phyloP scores from a whole-genome alignment of 1,140 invertebrate species.

The Cardiocondyla obscurior region DNA sequence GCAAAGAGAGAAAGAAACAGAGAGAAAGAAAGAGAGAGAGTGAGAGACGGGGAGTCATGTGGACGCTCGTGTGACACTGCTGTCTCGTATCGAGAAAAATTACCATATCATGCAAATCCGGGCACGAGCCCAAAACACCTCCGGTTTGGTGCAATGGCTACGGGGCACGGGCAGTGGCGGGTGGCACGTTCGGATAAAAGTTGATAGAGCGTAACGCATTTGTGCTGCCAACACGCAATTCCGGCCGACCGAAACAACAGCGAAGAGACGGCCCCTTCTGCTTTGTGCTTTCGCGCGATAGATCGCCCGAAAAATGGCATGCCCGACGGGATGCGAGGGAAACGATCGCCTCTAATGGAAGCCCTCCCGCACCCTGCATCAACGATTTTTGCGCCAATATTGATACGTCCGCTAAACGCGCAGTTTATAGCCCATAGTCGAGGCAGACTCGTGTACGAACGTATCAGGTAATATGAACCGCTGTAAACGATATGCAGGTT shows the following conservation, averaged over 20 bases:
- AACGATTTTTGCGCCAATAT: constrained; percentile 54
- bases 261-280: constrained; percentile 5
- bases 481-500: neutral
- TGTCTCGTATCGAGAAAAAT: constrained; percentile 65
- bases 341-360: constrained; percentile 22
- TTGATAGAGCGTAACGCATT: constrained; percentile 60
- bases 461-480: neutral
- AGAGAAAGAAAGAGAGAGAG: too few species aligned
- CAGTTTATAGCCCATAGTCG: constrained; percentile 23
- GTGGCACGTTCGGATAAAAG: constrained; percentile 38
- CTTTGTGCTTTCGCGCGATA: neutral
- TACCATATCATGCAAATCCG: constrained; percentile 72
- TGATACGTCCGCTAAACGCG: constrained; percentile 47
- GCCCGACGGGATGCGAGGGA: constrained; percentile 44
- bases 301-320: constrained; percentile 53
- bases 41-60: neutral
- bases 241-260: constrained; percentile 50
- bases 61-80: constrained; percentile 47
- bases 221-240: constrained; percentile 53
- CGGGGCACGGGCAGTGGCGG: constrained; percentile 16
- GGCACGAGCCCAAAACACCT: constrained; percentile 49
- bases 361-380: constrained; percentile 9
- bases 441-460: constrained; percentile 3
- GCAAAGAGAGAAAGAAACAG: neutral
- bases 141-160: constrained; percentile 30